Percentiles rank a stretch among this genome's conserved stretches.
These are phyloP conservation scores for Lepas anatifera DNA, from an alignment of 2,888 invertebrate species.

Conservation along the genomic window DNA sequence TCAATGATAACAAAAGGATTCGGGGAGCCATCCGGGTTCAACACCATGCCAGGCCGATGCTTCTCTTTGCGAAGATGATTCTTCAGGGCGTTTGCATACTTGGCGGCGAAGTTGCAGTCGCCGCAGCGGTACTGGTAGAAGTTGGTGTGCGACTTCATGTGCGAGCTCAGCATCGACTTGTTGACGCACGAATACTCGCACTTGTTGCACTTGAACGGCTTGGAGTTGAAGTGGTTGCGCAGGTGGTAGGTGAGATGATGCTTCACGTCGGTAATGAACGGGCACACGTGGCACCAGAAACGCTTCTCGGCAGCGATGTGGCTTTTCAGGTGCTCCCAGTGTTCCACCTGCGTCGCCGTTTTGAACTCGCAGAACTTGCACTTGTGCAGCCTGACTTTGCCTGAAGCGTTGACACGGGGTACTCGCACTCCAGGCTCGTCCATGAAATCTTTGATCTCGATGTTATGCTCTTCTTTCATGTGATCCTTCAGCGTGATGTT, in stretches of 20 bases:
- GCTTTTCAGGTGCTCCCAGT: constrained; percentile 76
- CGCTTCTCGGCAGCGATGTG: constrained; percentile 92
- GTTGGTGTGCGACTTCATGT: constrained; percentile 78
- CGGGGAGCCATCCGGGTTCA: constrained; percentile 77
- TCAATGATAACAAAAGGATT: constrained; percentile 80
- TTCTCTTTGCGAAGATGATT: constrained; percentile 82
- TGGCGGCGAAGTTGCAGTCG: constrained; percentile 90
- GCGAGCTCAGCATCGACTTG: constrained; percentile 97
- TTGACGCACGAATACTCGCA: constrained; percentile 90
- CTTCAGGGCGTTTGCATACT: constrained; percentile 95
- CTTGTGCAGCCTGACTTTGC: constrained; percentile 69
- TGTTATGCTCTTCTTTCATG: constrained; percentile 39
- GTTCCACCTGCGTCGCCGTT: constrained; percentile 75
- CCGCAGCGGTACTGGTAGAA: constrained; percentile 58
- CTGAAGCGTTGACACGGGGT: constrained; percentile 59
- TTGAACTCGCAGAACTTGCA: constrained; percentile 86
- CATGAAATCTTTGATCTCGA: constrained; percentile 40
- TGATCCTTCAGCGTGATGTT: constrained; percentile 40
- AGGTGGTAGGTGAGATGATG: constrained; percentile 97
- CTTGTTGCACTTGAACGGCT: constrained; percentile 85
- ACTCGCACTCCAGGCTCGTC: constrained; percentile 34
- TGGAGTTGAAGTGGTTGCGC: constrained; percentile 84
- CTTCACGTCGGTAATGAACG: constrained; percentile 96
- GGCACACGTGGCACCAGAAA: constrained; percentile 79
- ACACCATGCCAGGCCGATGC: constrained; percentile 80